Conservation (phyloP, 2,888 invertebrate species). For the Mythimna loreyi region DNA sequence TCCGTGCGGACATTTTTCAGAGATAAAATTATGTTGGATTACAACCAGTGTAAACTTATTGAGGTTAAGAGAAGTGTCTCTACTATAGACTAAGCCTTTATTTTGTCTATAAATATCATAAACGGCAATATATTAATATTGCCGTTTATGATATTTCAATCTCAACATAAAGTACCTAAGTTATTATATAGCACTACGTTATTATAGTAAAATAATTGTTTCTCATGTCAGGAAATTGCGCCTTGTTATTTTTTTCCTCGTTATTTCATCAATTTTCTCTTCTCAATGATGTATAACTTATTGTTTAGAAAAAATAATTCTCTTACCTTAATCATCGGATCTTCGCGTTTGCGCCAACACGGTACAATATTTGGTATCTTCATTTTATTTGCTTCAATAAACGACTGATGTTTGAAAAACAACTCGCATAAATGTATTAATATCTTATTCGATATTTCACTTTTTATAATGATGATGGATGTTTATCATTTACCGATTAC, state of each 20-base stretch:
- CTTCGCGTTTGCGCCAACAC: conserved; percentile 28
- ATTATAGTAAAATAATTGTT: neutral
- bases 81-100: neutral
- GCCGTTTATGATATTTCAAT: conserved; percentile 4
- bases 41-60: neutral
- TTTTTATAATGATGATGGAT: conserved; percentile 25
- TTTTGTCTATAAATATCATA: too few relatives aligned
- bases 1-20: neutral
- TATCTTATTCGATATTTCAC: conserved; percentile 3
- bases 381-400: conserved; percentile 21
- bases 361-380: conserved; percentile 26
- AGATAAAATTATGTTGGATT: neutral
- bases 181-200: neutral
- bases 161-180: neutral
- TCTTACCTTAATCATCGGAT: conserved; percentile 26
- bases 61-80: neutral
- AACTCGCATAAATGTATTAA: conserved; percentile 12
- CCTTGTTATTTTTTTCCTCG: neutral
- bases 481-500: conserved; percentile 26
- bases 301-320: conserved; percentile 12
- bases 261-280: neutral
- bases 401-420: conserved; percentile 27
- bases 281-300: conserved; percentile 21
- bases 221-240: conserved; percentile 10
- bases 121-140: too few relatives aligned